Conservation (phyloP, 53 echinoderm and acorn worm species). For the Echinometra lucunter region DNA sequence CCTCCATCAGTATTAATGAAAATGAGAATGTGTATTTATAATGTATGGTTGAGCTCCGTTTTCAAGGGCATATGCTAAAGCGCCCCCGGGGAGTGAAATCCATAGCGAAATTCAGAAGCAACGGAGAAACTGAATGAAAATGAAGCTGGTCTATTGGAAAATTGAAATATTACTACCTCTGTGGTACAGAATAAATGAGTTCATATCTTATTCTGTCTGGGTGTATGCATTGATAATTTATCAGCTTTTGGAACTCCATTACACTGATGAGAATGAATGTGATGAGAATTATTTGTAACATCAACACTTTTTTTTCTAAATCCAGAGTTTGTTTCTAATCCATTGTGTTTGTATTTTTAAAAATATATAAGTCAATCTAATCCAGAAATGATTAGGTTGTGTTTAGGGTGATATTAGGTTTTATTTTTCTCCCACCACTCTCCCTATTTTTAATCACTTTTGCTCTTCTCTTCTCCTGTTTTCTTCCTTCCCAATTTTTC, state of each 20-base stretch:
- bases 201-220: not conserved
- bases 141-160: not conserved
- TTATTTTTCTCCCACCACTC: not conserved
- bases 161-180: conserved; percentile 5
- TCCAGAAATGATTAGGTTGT: no score
- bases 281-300: not conserved
- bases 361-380: no score
- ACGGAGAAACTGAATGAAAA: not conserved
- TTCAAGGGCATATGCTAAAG: conserved; percentile 31
- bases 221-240: not conserved
- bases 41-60: conserved; percentile 23
- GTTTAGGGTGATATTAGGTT: not conserved
- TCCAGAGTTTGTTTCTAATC: not conserved
- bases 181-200: not conserved
- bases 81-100: not conserved
- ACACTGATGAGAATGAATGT: not conserved
- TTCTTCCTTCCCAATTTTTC: not conserved
- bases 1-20: conserved; percentile 36
- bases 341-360: not conserved
- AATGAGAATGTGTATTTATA: conserved; percentile 33
- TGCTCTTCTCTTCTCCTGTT: not conserved
- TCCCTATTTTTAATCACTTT: not conserved
- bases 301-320: not conserved
- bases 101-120: not conserved
- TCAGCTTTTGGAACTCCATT: not conserved